Base-by-base conservation (phyloP, 2,888 invertebrate genomes). In the Epistrophe eligans region DNA sequence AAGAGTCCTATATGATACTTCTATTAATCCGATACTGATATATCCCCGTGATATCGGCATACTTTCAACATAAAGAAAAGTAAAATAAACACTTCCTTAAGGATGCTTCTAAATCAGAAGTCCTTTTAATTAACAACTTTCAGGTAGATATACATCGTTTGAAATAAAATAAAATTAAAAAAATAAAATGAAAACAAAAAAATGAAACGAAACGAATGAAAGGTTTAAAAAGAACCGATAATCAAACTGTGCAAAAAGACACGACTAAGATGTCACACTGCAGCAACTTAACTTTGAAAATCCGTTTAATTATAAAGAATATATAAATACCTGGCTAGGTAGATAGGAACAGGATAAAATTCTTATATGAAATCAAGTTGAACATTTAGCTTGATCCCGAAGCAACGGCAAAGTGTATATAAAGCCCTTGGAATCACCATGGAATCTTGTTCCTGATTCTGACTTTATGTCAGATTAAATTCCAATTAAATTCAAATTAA, bases 401-500 rank as follows among this genome's bases (percentile, higher is more conserved):
- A 28, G 45, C 66, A 45, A 32, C 11, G 17, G 4, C 19, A 72
- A 55, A 35, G 15, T 2, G 3, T 24, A 24, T 24, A 24, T 17
- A 35, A 50, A 52, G 58, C 32, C 1, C 66, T 48, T 32, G 13
- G 45, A n/a, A 28, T 79, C 55, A 40, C 60, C 55, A 52, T 79
- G 62, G 17, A 48, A 32, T 24, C 62, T 17, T 35, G 17, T 55
- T 50, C 35, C 24, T 24, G 6, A 13, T 24, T 38, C 7, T 45
- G 52, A 74, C 62, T 55, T 67, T 32, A 40, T 74, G 38, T 38
- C 73, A 45, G 58, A 76, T 84, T 76, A 71, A 79, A 45, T 76
- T 76, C 71, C 28, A 84, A 84, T 84, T 76, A 76, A 79, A 71
- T 71, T 71, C 71, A 58, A 84, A 84, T 84, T 84, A 76, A 84